Evolutionary conservation across 2,888 invertebrate genomes (phyloP).

Genomic region (Acleris emargana): DNA sequence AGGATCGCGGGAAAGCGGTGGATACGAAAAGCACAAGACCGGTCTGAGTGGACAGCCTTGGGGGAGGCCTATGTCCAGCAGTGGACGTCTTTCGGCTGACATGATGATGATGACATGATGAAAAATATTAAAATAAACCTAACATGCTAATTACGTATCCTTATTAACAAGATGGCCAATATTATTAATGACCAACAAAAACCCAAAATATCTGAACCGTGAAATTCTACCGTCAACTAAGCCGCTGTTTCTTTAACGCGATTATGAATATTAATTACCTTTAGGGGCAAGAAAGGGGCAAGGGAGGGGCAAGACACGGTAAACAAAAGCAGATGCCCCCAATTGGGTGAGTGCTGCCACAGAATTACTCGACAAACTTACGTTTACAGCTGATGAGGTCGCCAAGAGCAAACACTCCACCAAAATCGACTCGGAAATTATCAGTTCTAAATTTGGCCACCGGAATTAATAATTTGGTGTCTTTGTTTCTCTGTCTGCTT

Average conservation of each 20-base stretch:
- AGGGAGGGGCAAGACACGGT: constrained; percentile 18
- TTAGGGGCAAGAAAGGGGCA: constrained; percentile 6
- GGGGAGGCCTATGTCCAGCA: too few species aligned
- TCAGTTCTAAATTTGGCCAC: constrained; percentile 8
- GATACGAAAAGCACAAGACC: too few species aligned
- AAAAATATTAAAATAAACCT: too few species aligned
- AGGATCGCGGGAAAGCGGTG: too few species aligned
- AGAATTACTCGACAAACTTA: constrained; percentile 28
- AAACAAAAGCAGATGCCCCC: constrained; percentile 63
- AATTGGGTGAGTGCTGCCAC: constrained; percentile 53
- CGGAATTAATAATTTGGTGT: constrained; percentile 17
- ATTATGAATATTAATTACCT: constrained; percentile 67
- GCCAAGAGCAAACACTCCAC: background rate
- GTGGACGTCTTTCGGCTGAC: too few species aligned
- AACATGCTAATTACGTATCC: background rate
- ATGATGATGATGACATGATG: too few species aligned
- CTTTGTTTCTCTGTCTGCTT: constrained; percentile 21
- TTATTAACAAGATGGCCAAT: constrained; percentile 6
- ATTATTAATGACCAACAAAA: constrained; percentile 25
- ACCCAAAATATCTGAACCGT: constrained; percentile 24
- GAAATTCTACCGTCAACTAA: constrained; percentile 40
- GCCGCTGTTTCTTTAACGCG: constrained; percentile 52
- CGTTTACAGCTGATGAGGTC: constrained; percentile 8
- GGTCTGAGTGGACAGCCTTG: too few species aligned
- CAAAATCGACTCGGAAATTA: background rate